Evolutionary conservation across 2,113 vertebrate species (phyloP).

Genomic region (Sclerurus mexicanus): DNA sequence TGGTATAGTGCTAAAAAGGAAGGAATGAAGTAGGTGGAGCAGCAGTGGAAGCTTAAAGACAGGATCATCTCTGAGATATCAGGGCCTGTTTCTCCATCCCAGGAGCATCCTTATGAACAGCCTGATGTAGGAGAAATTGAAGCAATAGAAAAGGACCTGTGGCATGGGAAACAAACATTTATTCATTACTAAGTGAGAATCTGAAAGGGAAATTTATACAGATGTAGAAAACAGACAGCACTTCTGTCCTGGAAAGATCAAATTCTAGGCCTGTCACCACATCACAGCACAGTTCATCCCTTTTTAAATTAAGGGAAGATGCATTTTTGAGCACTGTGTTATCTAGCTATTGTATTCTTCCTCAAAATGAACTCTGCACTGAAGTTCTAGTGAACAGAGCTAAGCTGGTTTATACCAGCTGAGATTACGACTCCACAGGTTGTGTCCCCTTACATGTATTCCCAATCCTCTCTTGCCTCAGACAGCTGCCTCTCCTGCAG

Average conservation of each 20-base stretch:
- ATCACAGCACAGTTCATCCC: not conserved
- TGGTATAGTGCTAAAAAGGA: not conserved
- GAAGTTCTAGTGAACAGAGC: not conserved
- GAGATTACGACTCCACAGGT: not conserved
- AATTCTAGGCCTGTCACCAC: not conserved
- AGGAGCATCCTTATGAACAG: slow-evolving; percentile 31
- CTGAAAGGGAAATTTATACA: not conserved
- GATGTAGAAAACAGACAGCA: not conserved
- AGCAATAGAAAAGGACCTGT: not conserved
- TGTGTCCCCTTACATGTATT: not conserved
- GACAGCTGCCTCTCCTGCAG: slow-evolving; percentile 10
- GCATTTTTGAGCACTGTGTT: not conserved
- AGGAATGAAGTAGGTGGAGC: slow-evolving; percentile 24
- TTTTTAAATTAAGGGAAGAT: not conserved
- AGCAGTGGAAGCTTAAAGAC: slow-evolving; percentile 37
- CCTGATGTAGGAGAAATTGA: not conserved
- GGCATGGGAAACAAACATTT: slow-evolving; percentile 39
- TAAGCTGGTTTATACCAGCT: not conserved
- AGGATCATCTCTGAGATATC: slow-evolving; percentile 35
- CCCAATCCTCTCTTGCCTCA: not conserved
- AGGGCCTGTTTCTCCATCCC: not conserved
- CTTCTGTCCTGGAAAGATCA: not conserved
- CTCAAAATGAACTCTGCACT: not conserved
- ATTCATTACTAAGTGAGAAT: slow-evolving; percentile 20
- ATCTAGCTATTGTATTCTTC: not conserved